Evolutionary conservation across 2,888 invertebrate species (phyloP).

Genomic region (Malachius bipustulatus): DNA sequence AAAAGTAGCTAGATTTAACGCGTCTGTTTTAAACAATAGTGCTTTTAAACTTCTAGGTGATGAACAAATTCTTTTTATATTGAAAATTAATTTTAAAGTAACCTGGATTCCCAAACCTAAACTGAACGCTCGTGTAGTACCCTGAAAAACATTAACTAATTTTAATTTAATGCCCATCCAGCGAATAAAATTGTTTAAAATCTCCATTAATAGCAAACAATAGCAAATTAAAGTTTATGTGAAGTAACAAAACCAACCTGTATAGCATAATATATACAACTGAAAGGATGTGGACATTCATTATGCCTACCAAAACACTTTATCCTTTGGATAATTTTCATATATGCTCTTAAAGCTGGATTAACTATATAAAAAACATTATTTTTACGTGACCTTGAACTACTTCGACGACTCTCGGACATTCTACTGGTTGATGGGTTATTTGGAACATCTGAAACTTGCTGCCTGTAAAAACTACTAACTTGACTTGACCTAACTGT

Average conservation of each 20-base stretch:
- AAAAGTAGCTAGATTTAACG: constrained; percentile 51
- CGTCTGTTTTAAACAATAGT: constrained; percentile 43
- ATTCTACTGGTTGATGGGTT: constrained; percentile 17
- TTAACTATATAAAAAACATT: constrained; percentile 32
- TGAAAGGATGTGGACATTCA: constrained; percentile 49
- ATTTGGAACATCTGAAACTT: constrained; percentile 25
- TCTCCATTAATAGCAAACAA: too few relatives aligned
- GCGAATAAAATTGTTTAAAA: too few relatives aligned
- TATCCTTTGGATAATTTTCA: constrained; percentile 37
- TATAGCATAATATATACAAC: constrained; percentile 48
- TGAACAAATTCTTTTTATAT: constrained; percentile 41
- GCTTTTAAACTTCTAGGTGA: constrained; percentile 41
- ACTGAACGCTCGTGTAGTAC: constrained; percentile 46
- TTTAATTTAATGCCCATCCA: too few relatives aligned
- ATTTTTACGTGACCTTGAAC: constrained; percentile 28
- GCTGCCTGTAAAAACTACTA: constrained; percentile 27
- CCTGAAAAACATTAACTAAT: constrained; percentile 33
- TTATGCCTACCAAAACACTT: constrained; percentile 40
- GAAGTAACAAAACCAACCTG: constrained; percentile 38
- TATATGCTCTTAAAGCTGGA: constrained; percentile 37
- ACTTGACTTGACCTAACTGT: constrained; percentile 26
- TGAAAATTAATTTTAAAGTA: constrained; percentile 45
- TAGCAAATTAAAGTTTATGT: too few relatives aligned
- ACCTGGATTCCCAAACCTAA: constrained; percentile 52
- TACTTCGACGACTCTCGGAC: constrained; percentile 24